phyloP scores from a whole-genome alignment of 53 echinoderm and acorn worm genomes.

The Luidia sarsii region DNA sequence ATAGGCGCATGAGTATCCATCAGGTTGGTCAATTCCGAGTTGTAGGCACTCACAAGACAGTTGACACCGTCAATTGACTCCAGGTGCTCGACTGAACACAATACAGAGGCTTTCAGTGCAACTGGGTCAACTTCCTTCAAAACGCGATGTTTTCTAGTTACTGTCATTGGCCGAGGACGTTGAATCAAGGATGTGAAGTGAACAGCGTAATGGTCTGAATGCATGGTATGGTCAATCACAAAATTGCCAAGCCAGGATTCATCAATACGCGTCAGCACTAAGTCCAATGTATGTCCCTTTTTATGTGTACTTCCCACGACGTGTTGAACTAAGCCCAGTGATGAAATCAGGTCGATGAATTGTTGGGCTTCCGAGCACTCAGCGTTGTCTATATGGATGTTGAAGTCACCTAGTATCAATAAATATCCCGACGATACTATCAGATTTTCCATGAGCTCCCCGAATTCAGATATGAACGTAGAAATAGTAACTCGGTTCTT shows the following conservation, averaged over 20 bases:
- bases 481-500: background rate
- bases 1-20: background rate
- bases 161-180: background rate
- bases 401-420: constrained; percentile 51
- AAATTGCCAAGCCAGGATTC: background rate
- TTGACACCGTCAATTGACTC: background rate
- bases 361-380: background rate
- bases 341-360: constrained; percentile 45
- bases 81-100: background rate
- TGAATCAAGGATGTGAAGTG: background rate
- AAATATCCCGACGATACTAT: constrained; percentile 7
- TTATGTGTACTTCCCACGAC: constrained; percentile 40
- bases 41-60: background rate
- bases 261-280: constrained; percentile 43
- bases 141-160: background rate
- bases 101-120: background rate
- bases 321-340: constrained; percentile 52
- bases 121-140: background rate
- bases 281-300: constrained; percentile 47
- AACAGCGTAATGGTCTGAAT: constrained; percentile 1
- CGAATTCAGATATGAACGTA: background rate
- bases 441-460: background rate
- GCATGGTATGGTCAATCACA: constrained; percentile 7
- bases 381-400: constrained; percentile 35
- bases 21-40: background rate